Evolutionary conservation across 2,797 vertebrate genomes (phyloP), one percentile per base, ranked within the genome.

Genomic region (Helarctos malayanus): DNA sequence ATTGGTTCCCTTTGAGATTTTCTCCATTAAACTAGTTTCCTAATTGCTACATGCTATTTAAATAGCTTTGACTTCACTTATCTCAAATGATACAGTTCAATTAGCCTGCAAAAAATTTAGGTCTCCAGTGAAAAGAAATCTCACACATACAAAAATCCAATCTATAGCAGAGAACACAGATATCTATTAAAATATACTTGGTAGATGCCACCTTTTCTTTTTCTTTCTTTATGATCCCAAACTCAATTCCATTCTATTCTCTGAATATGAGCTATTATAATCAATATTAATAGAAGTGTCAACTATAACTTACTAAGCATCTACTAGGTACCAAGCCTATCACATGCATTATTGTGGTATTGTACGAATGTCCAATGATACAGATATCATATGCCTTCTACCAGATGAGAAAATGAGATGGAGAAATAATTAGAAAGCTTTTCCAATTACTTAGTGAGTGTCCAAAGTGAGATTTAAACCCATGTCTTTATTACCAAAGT

Each of bases 41-140:
- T 95, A 97, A 97, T 98, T 94, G 96, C 49, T 92, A 81, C 84
- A 95, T 89, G 89, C 94, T 89, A 63, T 88, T 97, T 97, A 97
- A 97, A 97, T 93, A 94, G 95, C 54, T 89, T 97, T 73, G 52
- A 35, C 61, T 90, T 49, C 12, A 45, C 61, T 78, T 92, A 96
- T 93, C 89, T 93, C 91, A 95, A 92, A 93, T 95, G 68, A 94
- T 96, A 90, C 41, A 93, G 80, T 97, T 96, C 90, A 98, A 97
- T 97, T 97, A 98, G 96, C 65, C 83, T 73, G 41, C 71, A 92
- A 96, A 95, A 83, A 93, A 59, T 92, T 56, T 85, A 94, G 76
- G 89, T 92, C 94, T 95, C 96, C 27, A 82, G 89, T 59, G 95
- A 91, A 97, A 91, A 82, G 73, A 94, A 91, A 93, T 93, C 45